phyloP scores from a whole-genome alignment of 2,888 invertebrate species.

The Papilio demoleus region DNA sequence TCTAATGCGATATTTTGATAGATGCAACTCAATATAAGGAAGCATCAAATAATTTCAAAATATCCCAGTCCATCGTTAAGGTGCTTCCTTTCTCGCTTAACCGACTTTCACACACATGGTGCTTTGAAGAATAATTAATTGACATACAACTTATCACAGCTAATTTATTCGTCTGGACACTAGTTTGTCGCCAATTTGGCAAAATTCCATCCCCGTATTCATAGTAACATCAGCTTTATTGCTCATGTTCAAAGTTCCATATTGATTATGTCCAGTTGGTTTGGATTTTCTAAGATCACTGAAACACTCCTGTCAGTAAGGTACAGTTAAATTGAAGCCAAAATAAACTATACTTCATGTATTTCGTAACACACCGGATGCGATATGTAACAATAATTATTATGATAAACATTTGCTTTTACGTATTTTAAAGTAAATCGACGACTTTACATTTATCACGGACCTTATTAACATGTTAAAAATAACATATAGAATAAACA shows the following conservation, averaged over 20 bases:
- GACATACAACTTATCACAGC: slow-evolving; percentile 81
- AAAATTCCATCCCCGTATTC: slow-evolving; percentile 61
- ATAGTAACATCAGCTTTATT: slow-evolving; percentile 50
- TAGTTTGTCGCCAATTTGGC: slow-evolving; percentile 79
- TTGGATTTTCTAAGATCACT: slow-evolving; percentile 58
- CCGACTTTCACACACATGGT: slow-evolving; percentile 72
- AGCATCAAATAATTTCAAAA: slow-evolving; percentile 52
- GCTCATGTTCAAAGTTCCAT: slow-evolving; percentile 46
- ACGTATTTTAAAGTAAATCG: slow-evolving; percentile 8
- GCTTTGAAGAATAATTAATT: slow-evolving; percentile 84
- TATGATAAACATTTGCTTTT: slow-evolving; percentile 53
- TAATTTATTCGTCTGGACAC: slow-evolving; percentile 81
- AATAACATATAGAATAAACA: background rate
- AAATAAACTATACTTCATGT: slow-evolving; percentile 73
- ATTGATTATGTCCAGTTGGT: slow-evolving; percentile 24
- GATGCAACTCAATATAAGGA: slow-evolving; percentile 14
- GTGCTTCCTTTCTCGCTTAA: slow-evolving; percentile 64
- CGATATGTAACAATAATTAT: slow-evolving; percentile 21
- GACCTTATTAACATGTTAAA: slow-evolving; percentile 1
- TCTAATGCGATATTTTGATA: background rate
- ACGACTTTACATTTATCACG: slow-evolving; percentile 7
- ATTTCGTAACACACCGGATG: slow-evolving; percentile 62
- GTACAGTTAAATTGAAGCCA: slow-evolving; percentile 75
- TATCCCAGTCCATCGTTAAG: slow-evolving; percentile 60
- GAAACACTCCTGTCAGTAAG: slow-evolving; percentile 63